A percentile compares a stretch with the other conserved stretches of the same genome.
Evolutionary conservation across 2,113 vertebrate species (phyloP).

Genomic region (Myodes glareolus): DNA sequence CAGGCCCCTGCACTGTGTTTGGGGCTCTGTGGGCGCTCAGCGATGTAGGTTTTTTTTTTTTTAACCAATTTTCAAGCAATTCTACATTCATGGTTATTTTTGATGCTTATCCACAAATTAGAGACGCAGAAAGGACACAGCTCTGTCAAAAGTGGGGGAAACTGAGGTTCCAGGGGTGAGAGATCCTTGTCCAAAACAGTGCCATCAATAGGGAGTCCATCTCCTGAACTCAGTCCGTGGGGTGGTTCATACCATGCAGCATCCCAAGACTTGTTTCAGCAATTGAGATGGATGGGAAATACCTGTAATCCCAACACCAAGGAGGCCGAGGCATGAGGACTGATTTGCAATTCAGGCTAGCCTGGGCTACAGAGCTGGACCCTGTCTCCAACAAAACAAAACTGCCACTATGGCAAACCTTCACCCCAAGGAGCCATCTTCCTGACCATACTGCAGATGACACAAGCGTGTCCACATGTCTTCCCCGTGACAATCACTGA

Average conservation of each 20-base stretch:
- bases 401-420: neutral
- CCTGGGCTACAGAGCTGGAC: neutral
- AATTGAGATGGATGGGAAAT: too few relatives aligned
- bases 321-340: neutral
- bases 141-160: neutral
- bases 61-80: neutral
- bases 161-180: neutral
- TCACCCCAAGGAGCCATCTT: neutral
- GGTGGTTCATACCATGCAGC: neutral
- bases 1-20: too few relatives aligned
- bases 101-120: neutral
- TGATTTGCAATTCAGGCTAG: neutral
- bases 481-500: neutral
- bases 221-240: neutral
- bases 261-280: neutral
- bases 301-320: neutral
- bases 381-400: neutral
- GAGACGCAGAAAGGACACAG: too few relatives aligned
- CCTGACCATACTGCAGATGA: too few relatives aligned
- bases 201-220: neutral
- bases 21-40: neutral
- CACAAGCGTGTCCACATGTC: accelerated
- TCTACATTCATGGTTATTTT: neutral
- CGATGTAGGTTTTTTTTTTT: too few relatives aligned
- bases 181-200: neutral